These are phyloP conservation scores for Marisa cornuarietis DNA, from an alignment of 1,140 invertebrate species.

Conservation along the genomic window DNA sequence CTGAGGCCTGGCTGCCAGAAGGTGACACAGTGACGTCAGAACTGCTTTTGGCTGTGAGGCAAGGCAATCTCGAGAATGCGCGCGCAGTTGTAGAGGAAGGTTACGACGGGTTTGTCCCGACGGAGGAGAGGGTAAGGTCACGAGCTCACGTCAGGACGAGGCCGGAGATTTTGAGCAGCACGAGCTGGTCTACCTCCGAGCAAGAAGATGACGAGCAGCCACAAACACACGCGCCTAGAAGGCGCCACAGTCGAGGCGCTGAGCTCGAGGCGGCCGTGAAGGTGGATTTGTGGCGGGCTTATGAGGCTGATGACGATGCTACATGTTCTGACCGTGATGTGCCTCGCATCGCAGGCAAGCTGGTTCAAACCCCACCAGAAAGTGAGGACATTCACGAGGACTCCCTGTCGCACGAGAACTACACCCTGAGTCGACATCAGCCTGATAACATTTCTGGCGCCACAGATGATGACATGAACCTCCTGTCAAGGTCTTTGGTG, in stretches of 20 bases:
- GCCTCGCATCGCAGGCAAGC: neutral
- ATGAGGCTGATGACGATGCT: constrained; percentile 17
- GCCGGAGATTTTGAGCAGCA: neutral
- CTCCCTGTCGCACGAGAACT: too few relatives aligned
- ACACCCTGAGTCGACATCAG: too few relatives aligned
- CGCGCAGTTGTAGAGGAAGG: constrained; percentile 11
- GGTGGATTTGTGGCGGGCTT: neutral
- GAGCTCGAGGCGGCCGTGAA: neutral
- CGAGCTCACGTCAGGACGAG: neutral
- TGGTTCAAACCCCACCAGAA: too few relatives aligned
- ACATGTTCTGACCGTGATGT: constrained; percentile 10
- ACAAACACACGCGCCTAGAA: neutral
- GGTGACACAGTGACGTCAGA: too few relatives aligned
- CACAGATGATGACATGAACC: too few relatives aligned
- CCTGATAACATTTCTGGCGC: too few relatives aligned
- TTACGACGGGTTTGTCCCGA: constrained; percentile 14
- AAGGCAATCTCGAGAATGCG: neutral
- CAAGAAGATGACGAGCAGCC: constrained; percentile 2
- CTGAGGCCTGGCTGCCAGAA: neutral
- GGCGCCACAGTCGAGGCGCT: neutral
- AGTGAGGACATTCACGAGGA: too few relatives aligned
- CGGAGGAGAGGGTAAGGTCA: neutral
- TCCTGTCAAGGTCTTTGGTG: too few relatives aligned
- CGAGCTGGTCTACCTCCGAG: constrained; percentile 10
- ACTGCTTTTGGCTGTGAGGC: too few relatives aligned